Percentiles rank a stretch among this genome's conserved stretches.
Conservation (phyloP, 2,797 vertebrate genomes). For the Chrysocyon brachyurus region DNA sequence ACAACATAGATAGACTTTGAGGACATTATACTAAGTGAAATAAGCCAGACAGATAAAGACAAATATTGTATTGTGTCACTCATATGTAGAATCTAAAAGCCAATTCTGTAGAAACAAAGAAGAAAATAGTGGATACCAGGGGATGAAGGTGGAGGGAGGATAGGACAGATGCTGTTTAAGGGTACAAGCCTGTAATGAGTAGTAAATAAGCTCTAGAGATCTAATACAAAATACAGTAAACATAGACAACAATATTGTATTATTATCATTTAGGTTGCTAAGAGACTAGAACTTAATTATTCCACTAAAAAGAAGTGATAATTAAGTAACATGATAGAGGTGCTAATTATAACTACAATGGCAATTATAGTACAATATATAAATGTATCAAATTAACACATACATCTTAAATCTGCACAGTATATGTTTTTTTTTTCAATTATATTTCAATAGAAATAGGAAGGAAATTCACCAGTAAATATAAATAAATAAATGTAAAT, state of each 20-base stretch:
- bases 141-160: too few relatives aligned
- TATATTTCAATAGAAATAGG: background rate
- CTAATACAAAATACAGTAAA: background rate
- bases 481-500: background rate
- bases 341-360: background rate
- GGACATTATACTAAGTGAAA: background rate
- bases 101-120: background rate
- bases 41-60: background rate
- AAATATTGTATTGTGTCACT: background rate
- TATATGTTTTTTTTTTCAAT: too few relatives aligned
- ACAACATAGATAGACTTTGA: background rate
- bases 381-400: background rate
- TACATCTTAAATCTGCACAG: background rate
- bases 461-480: background rate
- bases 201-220: background rate
- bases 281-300: background rate
- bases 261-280: background rate
- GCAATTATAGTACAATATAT: background rate
- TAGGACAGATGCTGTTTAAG: background rate
- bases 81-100: background rate
- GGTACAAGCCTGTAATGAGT: background rate
- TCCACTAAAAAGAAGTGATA: background rate
- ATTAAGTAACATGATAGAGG: background rate
- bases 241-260: background rate
- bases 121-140: background rate